Evolutionary conservation across 2,113 vertebrate genomes (phyloP).

Genomic region (Mus musculus): GRCm39 chr15:89897501-89898000

Average conservation of each 20-base stretch:
- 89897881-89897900: not conserved
- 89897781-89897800: not conserved
- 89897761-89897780: not conserved
- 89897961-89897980: not conserved
- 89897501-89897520: not conserved
- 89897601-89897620: not conserved
- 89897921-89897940: not conserved
- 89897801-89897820: not conserved
- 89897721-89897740: not conserved
- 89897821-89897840: not conserved
- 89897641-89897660: not conserved
- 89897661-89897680: not conserved
- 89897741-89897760: not conserved
- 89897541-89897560: not conserved
- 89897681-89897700: not conserved
- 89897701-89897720: not conserved
- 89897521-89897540: not conserved
- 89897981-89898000: rapidly evolving
- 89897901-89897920: not conserved
- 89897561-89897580: not conserved
- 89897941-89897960: not conserved
- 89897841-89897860: not conserved
- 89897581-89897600: not conserved
- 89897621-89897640: not conserved
- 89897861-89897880: not conserved